Evolutionary conservation across 2,888 invertebrate species (phyloP), one percentile per base, ranked within the genome.

Genomic region (Drosophila diplacantha): DNA sequence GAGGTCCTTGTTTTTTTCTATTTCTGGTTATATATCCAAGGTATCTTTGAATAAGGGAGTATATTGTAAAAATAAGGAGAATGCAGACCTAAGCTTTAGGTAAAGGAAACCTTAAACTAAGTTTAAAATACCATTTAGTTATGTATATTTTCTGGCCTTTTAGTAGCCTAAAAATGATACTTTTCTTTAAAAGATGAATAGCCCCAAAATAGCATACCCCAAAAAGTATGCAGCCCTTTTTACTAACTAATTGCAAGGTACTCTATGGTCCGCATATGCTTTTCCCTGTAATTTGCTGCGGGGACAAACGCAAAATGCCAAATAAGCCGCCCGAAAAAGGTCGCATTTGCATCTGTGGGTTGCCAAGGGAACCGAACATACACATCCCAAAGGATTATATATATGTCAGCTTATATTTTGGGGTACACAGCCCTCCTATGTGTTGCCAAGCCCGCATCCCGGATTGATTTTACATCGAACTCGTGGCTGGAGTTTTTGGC

Each of bases 221-320:
- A 24, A 41, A 11, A 24, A 18, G 3, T 29, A 44, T 18, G 14
- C 18, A 29, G 14, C 7, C 0, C 8, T 29, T 44, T 31, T 8
- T 14, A 1, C 18, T 3, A 20, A 9, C 18, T 6, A 7, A 12
- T 16, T 26, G 7, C 18, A 8, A 8, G 44, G 44, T 44, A 44
- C 14, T 44, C 29, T 9, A 14, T 18, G 44, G 14, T 31, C 29
- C 4, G 18, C 18, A 29, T 29, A 29, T 43, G 22, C 29, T 35
- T 22, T 34, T 22, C 29, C 75, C 81, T 70, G 69, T 81, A 75
- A 77, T 81, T 74, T 73, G 66, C 49, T 38, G 51, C 34, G 53
- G 64, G 61, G 64, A 78, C 78, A 68, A 73, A 81, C 57, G 78
- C 65, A 71, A 81, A 75, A 79, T 75, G 41, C 71, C 73, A 75